Conservation (phyloP, 2,888 invertebrate genomes). For the Watsonalla cultraria region DNA sequence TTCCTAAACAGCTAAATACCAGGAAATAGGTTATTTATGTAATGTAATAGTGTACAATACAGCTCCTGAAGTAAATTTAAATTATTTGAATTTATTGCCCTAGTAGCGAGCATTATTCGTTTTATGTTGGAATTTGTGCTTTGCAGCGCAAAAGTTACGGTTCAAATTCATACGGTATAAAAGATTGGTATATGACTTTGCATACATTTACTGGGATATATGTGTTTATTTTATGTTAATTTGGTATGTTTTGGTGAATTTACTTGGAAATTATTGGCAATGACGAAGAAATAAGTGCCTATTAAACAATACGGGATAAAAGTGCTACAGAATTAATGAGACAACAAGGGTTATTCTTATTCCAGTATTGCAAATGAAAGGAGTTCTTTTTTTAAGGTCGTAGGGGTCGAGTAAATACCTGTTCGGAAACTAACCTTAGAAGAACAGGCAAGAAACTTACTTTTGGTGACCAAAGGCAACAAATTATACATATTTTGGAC, state of each 20-base stretch:
- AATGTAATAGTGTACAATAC: slow-evolving; percentile 13
- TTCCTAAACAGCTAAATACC: slow-evolving; percentile 3
- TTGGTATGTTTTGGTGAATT: background rate
- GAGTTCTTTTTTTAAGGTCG: too few species aligned
- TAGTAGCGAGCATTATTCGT: slow-evolving; percentile 11
- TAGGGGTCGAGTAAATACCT: too few species aligned
- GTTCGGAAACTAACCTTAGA: too few species aligned
- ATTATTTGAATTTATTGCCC: slow-evolving; percentile 27
- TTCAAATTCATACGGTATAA: background rate
- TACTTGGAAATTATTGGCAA: too few species aligned
- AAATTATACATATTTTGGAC: too few species aligned
- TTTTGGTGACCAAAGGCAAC: too few species aligned
- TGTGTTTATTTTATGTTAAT: background rate
- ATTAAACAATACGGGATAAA: too few species aligned
- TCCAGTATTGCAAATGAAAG: too few species aligned
- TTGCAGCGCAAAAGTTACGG: background rate
- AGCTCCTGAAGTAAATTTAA: slow-evolving; percentile 24
- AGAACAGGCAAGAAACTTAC: too few species aligned
- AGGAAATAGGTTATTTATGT: slow-evolving; percentile 23
- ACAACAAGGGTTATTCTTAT: too few species aligned
- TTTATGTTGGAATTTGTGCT: slow-evolving; percentile 19
- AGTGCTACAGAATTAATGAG: too few species aligned
- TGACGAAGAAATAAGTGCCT: too few species aligned
- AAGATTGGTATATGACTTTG: background rate
- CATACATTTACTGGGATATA: background rate